Evolutionary conservation across 2,888 invertebrate species (phyloP), one percentile per base, ranked within the genome.

Genomic region (Netelia fuscicornis): DNA sequence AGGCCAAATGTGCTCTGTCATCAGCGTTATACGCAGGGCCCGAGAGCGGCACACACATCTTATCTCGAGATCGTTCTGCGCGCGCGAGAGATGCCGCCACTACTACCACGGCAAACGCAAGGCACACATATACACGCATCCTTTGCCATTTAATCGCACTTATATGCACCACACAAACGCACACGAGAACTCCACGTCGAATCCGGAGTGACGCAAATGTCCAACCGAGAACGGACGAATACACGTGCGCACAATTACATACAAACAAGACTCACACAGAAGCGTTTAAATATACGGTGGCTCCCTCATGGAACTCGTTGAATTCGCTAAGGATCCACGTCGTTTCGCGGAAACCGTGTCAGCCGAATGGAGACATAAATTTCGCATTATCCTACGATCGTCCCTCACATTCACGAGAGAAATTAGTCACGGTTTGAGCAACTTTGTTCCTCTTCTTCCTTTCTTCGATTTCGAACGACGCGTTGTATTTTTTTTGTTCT

Each of bases 1-100:
- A 87, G 85, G 68, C 86, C 84, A 86, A 88, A 88, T 88, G 84
- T 86, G 87, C 87, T 86, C 84, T 87, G 88, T 88, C 88, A 88
- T 88, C 87, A 86, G 82, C 84, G 85, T 84, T 84, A 81, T 81
- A 78, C 78, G 58, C 68, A 79, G 83, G 75, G 77, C 79, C 70
- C 75, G 71, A 78, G 78, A 58, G 65, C 56, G 74, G 20, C 42
- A 72, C 68, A 71, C 83, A 62, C 85, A 82, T 82, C 81, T 86
- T 87, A 87, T 86, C 85, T 80, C 81, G 75, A 54, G 85, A 86
- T 87, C 87, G 82, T 85, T 87, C 78, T 54, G 78, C 74, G 81
- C 77, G 76, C 84, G 80, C 80, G 77, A 80, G 83, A 80, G 62
- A 80, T 60, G 74, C 79, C 79, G 65, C 60, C 74, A 58, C 48